Percentiles rank a stretch among this genome's conserved stretches.
phyloP scores from a whole-genome alignment of 2,888 invertebrate genomes.

The Plutella xylostella region DNA sequence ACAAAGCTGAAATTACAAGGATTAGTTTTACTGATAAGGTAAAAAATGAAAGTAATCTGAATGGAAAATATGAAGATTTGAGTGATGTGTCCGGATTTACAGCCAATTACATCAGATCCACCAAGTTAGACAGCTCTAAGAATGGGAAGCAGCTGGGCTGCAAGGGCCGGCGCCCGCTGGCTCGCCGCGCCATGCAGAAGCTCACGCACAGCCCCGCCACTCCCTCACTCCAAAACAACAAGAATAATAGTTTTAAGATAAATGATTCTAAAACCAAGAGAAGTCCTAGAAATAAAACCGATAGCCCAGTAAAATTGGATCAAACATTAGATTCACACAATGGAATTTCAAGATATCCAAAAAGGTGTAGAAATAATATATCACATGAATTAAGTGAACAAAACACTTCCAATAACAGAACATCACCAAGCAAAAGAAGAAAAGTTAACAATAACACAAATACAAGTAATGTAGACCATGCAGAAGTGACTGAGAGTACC shows the following conservation, averaged over 20 bases:
- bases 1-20: not conserved
- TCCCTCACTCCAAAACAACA: too few relatives aligned
- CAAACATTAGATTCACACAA: constrained; percentile 25
- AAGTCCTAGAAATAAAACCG: constrained; percentile 21
- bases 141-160: constrained; percentile 38
- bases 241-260: too few relatives aligned
- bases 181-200: constrained; percentile 25
- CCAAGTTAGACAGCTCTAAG: constrained; percentile 45
- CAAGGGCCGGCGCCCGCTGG: constrained; percentile 38
- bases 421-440: not conserved
- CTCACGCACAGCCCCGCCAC: constrained; percentile 32
- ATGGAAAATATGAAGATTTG: constrained; percentile 52
- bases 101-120: constrained; percentile 60
- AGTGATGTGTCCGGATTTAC: constrained; percentile 64
- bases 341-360: constrained; percentile 45
- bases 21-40: not conserved
- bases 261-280: constrained; percentile 24
- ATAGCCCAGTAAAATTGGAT: constrained; percentile 17
- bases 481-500: not conserved
- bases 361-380: constrained; percentile 27
- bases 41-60: constrained; percentile 14
- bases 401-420: not conserved
- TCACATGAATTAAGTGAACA: not conserved
- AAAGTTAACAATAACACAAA: not conserved
- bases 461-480: not conserved